Evolutionary conservation across 2,113 vertebrate species (phyloP).

Genomic region (Spilogale gracilis): DNA sequence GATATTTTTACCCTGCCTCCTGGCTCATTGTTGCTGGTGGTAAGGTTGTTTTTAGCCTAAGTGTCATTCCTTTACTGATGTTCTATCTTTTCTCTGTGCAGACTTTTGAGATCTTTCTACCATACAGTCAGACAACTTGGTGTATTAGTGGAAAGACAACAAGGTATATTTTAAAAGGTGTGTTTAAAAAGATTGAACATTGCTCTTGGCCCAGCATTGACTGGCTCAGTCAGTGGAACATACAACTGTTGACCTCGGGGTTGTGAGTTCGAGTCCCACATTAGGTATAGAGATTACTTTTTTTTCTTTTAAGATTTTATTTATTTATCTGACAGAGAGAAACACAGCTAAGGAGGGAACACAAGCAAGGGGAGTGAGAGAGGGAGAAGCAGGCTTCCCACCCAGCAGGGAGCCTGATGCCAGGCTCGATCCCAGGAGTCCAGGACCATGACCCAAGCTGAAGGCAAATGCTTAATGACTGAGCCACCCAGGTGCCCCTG

Average conservation of each 20-base stretch:
- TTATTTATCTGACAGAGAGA: too few relatives aligned
- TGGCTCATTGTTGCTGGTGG: neutral
- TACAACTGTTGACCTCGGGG: neutral
- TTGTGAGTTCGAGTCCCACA: neutral
- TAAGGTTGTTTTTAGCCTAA: neutral
- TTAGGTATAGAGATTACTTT: neutral
- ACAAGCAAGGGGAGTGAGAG: too few relatives aligned
- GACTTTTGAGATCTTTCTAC: neutral
- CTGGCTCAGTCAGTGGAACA: neutral
- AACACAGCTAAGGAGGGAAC: too few relatives aligned
- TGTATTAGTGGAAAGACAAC: neutral
- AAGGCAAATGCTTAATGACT: too few relatives aligned
- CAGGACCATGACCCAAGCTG: too few relatives aligned
- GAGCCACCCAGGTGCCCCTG: too few relatives aligned
- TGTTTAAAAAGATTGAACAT: neutral
- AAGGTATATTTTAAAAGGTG: neutral
- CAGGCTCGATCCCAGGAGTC: too few relatives aligned
- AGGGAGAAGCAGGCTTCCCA: too few relatives aligned
- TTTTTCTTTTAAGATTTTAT: too few relatives aligned
- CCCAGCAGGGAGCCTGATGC: too few relatives aligned
- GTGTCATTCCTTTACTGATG: neutral
- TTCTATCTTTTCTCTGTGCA: neutral
- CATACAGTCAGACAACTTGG: neutral
- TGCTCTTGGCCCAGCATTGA: neutral
- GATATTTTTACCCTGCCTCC: neutral